Base-by-base conservation (phyloP, 35 echinoderm and acorn worm genomes). In the Apostichopus californicus region DNA sequence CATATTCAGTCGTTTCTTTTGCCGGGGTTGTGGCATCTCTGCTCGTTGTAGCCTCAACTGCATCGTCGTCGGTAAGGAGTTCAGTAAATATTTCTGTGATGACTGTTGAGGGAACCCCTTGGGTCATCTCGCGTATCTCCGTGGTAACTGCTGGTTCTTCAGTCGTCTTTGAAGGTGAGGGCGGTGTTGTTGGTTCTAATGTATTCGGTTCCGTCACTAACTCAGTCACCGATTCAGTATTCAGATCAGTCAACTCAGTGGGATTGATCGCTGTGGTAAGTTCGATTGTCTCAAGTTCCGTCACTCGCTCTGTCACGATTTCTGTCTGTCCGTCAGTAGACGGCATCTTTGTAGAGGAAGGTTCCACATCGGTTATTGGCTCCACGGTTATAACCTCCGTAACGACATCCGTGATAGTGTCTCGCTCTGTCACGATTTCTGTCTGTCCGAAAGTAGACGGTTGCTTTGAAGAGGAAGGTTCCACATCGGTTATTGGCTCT, bases 151-250 rank as follows among this genome's bases (percentile, higher is more conserved):
- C 18, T 80, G 11, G 5, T 81, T 81, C 78, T 9, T 81, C 71
- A 28, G 54, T 55, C 25, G 78, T 52, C 8, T 10, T 75, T 75
- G 6, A 18, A 20, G 17, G 14, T 6, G 71, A 22, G n/a, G 15
- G n/a, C 17, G n/a, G 6, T 18, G 75, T 13, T 8, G 81, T 61
- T 4, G 56, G 81, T n/a, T 54, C 81, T 14, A 84, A 18, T 4
- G 81, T 84, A 3, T 18, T 57, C 53, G 14, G 53, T n/a, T 84
- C 53, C 34, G 81, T 84, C 5, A 22, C 54, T 21, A 84, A 84
- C 56, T 84, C 81, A 46, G 81, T 84, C 52, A 84, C 54, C 81
- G 54, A 7, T 17, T 83, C 80, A 54, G 80, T 83, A 22, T 56
- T 17, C 52, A 55, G 13, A 25, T 80, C 52, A 6, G 80, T 83